Evolutionary conservation across 2,113 vertebrate species (phyloP).

Genomic region (Sinocyclocheilus maitianheensis): DNA sequence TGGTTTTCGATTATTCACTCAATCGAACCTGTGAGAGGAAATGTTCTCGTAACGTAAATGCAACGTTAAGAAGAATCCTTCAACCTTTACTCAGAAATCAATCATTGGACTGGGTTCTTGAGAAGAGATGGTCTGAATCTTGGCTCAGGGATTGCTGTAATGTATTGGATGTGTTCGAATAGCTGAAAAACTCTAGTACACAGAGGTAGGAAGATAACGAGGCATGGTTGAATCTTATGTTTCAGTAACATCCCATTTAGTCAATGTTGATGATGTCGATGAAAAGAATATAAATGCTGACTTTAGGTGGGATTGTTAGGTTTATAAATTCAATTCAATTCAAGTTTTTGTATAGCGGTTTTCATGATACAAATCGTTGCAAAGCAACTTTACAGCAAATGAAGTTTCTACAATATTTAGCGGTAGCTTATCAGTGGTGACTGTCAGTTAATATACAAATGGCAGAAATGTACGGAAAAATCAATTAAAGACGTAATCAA

Average conservation of each 20-base stretch:
- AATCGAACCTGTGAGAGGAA: neutral
- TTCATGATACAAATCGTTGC: too few species aligned
- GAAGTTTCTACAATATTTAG: too few species aligned
- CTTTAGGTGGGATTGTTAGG: too few species aligned
- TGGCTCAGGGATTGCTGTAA: neutral
- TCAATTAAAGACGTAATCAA: too few species aligned
- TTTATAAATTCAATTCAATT: too few species aligned
- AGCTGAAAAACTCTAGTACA: neutral
- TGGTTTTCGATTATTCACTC: slow-evolving; percentile 14
- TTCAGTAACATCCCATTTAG: neutral
- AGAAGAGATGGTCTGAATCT: slow-evolving; percentile 5
- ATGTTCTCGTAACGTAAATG: neutral
- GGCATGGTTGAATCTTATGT: neutral
- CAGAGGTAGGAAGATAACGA: neutral
- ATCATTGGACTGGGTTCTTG: neutral
- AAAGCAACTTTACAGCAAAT: too few species aligned
- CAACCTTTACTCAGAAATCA: slow-evolving; percentile 2
- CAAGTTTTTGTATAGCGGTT: too few species aligned
- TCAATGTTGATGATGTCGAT: too few species aligned
- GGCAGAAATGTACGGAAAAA: too few species aligned
- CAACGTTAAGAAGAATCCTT: neutral
- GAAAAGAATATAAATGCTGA: too few species aligned
- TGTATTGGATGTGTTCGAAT: neutral
- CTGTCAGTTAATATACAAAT: too few species aligned
- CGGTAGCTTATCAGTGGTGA: too few species aligned